These are phyloP conservation scores for Stenchaetothrips biformis DNA, from an alignment of 2,888 invertebrate species.

Conservation along the genomic window DNA sequence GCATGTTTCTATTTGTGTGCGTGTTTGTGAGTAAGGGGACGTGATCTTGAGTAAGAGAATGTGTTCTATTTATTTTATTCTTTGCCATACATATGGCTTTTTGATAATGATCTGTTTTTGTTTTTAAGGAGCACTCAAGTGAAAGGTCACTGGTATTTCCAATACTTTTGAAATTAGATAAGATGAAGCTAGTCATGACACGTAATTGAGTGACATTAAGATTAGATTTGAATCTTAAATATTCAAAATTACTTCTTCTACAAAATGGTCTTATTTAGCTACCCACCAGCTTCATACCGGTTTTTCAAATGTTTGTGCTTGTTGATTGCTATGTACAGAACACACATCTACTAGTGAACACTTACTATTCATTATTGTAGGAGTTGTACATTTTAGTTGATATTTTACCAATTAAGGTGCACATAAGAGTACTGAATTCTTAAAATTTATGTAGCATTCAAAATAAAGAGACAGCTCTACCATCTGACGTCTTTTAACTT, in stretches of 20 bases:
- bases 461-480: not conserved
- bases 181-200: not conserved
- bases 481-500: too few species aligned
- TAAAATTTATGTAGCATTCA: not conserved
- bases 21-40: too few species aligned
- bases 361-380: not conserved
- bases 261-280: too few species aligned
- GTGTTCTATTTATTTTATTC: not conserved
- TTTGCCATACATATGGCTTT: not conserved
- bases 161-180: not conserved
- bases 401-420: not conserved
- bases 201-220: too few species aligned
- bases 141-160: not conserved
- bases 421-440: constrained; percentile 13
- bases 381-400: not conserved
- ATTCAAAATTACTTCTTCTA: too few species aligned
- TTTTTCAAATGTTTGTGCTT: too few species aligned
- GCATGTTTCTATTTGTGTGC: not conserved
- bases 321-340: not conserved
- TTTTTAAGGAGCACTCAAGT: not conserved
- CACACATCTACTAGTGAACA: not conserved
- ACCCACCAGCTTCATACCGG: too few species aligned
- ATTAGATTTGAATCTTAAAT: too few species aligned
- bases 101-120: not conserved
- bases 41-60: not conserved